These are phyloP conservation scores for Pandion haliaetus DNA, from an alignment of 2,113 vertebrate genomes.

Conservation along the genomic window DNA sequence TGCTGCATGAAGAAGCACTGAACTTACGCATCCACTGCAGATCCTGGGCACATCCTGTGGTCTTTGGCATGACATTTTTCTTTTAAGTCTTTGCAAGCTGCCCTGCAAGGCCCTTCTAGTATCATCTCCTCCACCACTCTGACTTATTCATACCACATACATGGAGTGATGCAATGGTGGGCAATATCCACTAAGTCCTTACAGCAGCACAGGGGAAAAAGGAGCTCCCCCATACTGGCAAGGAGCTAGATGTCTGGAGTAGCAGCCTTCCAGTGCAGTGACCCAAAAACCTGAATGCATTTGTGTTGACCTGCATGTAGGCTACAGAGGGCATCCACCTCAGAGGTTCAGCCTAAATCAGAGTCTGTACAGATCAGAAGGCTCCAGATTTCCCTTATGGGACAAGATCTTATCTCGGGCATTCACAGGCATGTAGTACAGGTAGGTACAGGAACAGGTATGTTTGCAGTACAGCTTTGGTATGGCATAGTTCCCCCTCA, in stretches of 20 bases:
- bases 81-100: not conserved
- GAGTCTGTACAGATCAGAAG: not conserved
- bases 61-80: not conserved
- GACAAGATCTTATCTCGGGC: not conserved
- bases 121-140: not conserved
- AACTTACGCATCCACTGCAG: not conserved
- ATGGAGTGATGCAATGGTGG: not conserved
- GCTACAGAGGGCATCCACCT: not conserved
- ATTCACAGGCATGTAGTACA: not conserved
- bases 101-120: not conserved
- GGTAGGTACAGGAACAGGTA: not conserved
- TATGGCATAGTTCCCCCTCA: not conserved
- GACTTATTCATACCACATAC: not conserved
- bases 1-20: not conserved
- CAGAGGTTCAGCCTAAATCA: not conserved
- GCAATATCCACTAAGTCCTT: not conserved
- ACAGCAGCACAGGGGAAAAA: not conserved
- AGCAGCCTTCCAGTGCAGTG: not conserved
- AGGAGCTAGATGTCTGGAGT: not conserved
- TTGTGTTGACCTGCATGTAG: not conserved
- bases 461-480: not conserved
- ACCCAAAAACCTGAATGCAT: not conserved
- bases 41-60: not conserved
- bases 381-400: not conserved
- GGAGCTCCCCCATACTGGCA: not conserved